Evolutionary conservation across 2,888 invertebrate species (phyloP).

Genomic region (Blomia tropicalis): DNA sequence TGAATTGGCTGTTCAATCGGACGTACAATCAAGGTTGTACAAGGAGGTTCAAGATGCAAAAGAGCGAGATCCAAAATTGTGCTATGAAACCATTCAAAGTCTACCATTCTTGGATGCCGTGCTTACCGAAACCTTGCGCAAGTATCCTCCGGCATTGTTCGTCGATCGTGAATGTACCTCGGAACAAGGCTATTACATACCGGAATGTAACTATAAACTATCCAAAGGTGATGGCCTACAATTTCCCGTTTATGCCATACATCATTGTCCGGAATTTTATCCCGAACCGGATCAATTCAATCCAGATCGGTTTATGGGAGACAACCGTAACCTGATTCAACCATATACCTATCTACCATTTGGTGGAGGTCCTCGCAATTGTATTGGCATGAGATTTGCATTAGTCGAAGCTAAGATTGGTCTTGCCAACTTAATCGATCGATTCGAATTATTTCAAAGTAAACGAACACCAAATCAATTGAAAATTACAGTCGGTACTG

Average conservation of each 20-base stretch:
- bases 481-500: neutral
- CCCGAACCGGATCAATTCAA: constrained; percentile 26
- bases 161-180: constrained; percentile 18
- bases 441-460: constrained; percentile 23
- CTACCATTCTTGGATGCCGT: constrained; percentile 26
- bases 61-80: neutral
- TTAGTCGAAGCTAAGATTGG: constrained; percentile 27
- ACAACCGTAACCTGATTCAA: too few relatives aligned
- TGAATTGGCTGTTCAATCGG: constrained; percentile 7
- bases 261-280: constrained; percentile 25
- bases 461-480: constrained; percentile 17
- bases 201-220: constrained; percentile 24
- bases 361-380: too few relatives aligned
- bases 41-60: neutral
- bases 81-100: neutral
- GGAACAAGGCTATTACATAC: constrained; percentile 22
- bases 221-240: constrained; percentile 23
- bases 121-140: constrained; percentile 25
- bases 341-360: too few relatives aligned
- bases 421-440: constrained; percentile 24
- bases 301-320: constrained; percentile 28
- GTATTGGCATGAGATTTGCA: constrained; percentile 29
- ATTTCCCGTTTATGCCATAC: constrained; percentile 27
- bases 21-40: constrained; percentile 7
- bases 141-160: constrained; percentile 21